Evolutionary conservation across 2,113 vertebrate genomes (phyloP).

Genomic region (Neopipo cinnamomea): DNA sequence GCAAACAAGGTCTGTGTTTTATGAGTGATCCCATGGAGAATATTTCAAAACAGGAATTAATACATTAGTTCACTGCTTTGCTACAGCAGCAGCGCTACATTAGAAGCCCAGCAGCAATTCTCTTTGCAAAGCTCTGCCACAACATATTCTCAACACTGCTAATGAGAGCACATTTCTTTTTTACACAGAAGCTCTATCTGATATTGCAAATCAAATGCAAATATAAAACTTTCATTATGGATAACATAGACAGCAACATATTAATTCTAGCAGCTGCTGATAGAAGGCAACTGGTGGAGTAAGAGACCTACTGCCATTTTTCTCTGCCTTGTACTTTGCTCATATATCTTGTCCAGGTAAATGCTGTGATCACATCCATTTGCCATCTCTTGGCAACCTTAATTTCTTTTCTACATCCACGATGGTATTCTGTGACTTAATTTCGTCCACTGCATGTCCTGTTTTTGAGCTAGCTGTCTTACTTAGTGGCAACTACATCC

Average conservation of each 20-base stretch:
- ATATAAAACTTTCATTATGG: slow-evolving; percentile 24
- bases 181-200: not conserved
- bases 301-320: not conserved
- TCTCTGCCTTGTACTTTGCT: slow-evolving; percentile 8
- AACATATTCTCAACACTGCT: not conserved
- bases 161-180: slow-evolving; percentile 28
- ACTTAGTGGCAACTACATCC: slow-evolving; percentile 26
- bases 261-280: not conserved
- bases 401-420: slow-evolving; percentile 21
- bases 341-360: slow-evolving; percentile 13
- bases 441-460: slow-evolving; percentile 46
- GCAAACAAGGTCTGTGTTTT: slow-evolving; percentile 38
- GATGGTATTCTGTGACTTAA: not conserved
- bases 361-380: slow-evolving; percentile 33
- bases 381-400: slow-evolving; percentile 38
- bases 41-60: slow-evolving; percentile 48
- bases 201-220: slow-evolving; percentile 11
- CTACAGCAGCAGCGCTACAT: not conserved
- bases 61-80: slow-evolving; percentile 2
- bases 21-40: not conserved
- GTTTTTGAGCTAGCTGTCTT: slow-evolving; percentile 32
- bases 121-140: not conserved
- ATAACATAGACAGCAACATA: not conserved
- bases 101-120: slow-evolving; percentile 21
- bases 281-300: not conserved